Evolutionary conservation across 2,113 vertebrate genomes (phyloP).

Genomic region (Phrynosoma blainvillii): DNA sequence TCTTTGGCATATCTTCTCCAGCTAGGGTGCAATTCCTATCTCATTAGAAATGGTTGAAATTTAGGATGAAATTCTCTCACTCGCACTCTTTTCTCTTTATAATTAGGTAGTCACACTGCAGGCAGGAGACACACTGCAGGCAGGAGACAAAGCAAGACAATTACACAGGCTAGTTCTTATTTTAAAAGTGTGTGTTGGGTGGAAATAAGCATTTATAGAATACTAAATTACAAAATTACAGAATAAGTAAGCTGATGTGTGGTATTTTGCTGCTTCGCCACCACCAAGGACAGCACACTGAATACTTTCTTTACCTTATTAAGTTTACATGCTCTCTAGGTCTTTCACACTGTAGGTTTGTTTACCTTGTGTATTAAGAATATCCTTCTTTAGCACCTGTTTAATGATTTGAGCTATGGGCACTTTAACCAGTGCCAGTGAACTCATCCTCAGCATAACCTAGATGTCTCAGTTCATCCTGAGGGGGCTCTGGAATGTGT

Average conservation of each 20-base stretch:
- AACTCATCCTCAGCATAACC: not conserved
- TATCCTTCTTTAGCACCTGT: too few relatives aligned
- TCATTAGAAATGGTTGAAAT: not conserved
- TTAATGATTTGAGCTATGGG: too few relatives aligned
- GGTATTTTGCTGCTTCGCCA: not conserved
- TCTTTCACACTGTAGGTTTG: not conserved
- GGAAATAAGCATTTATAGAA: not conserved
- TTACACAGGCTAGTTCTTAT: not conserved
- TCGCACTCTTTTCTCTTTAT: too few relatives aligned
- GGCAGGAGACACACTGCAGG: not conserved
- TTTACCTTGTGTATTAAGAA: too few relatives aligned
- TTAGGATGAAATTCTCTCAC: not conserved
- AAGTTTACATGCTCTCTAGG: not conserved
- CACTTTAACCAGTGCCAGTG: not conserved
- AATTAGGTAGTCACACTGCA: not conserved
- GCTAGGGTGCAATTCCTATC: not conserved
- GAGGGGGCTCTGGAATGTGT: not conserved
- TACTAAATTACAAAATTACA: not conserved
- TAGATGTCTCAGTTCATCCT: not conserved
- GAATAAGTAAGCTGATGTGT: too few relatives aligned
- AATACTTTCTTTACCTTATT: not conserved
- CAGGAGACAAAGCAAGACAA: not conserved
- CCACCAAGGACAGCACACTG: not conserved
- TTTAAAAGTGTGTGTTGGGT: not conserved
- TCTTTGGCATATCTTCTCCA: not conserved